Conservation (phyloP, 2,888 invertebrate species). For the Autographa pulchrina region DNA sequence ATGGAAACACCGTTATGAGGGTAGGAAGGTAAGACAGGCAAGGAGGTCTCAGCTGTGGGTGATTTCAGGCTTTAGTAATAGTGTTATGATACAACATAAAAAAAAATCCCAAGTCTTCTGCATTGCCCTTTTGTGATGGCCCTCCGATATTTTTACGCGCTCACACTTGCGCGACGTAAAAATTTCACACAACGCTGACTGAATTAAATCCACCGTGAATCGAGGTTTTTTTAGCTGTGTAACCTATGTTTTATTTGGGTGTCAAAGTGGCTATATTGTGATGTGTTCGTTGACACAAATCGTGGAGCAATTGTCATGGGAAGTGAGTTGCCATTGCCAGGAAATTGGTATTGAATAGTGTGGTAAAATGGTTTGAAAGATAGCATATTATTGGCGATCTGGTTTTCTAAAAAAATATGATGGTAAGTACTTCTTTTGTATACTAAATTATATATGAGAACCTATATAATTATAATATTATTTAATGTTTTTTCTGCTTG, state of each 20-base stretch:
- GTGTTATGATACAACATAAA: neutral
- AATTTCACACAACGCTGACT: slow-evolving; percentile 61
- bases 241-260: slow-evolving; percentile 27
- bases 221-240: slow-evolving; percentile 33
- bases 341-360: neutral
- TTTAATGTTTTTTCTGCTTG: no score
- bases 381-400: no score
- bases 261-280: neutral
- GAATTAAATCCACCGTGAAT: slow-evolving; percentile 70
- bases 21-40: no score
- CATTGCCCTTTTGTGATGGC: neutral
- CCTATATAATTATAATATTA: no score
- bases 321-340: neutral
- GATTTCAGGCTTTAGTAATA: no score
- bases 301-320: neutral
- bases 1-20: no score
- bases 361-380: no score
- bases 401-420: no score
- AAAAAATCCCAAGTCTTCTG: neutral
- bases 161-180: slow-evolving; percentile 34
- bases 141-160: slow-evolving; percentile 36
- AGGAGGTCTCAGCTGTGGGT: no score
- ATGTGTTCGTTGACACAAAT: neutral
- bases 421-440: no score
- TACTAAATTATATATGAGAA: no score